Percentiles rank a stretch among this genome's conserved stretches.
Conservation (phyloP, 2,113 vertebrate genomes). For the Acanthisitta chloris region DNA sequence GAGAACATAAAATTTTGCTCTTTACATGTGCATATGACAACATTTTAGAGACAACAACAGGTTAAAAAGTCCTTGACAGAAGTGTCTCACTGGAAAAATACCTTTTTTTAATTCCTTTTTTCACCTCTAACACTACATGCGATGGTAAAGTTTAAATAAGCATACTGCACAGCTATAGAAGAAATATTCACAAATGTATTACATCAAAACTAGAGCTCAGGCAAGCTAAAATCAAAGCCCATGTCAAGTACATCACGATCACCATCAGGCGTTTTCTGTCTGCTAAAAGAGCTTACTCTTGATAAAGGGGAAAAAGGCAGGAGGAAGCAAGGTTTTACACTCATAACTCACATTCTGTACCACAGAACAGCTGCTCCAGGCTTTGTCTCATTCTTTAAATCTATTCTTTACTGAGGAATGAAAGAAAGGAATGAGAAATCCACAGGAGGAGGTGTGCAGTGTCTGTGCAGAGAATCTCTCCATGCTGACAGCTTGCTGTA, state of each 20-base stretch:
- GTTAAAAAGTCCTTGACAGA: neutral
- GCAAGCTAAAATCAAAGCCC: slow-evolving; percentile 44
- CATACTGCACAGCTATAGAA: neutral
- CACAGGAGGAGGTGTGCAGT: neutral
- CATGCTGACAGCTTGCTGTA: slow-evolving; percentile 29
- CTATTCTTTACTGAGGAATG: slow-evolving; percentile 18
- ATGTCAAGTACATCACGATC: slow-evolving; percentile 38
- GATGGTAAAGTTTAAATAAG: slow-evolving; percentile 10
- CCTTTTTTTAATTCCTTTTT: rapidly evolving
- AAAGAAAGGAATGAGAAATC: slow-evolving; percentile 45
- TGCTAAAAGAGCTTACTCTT: neutral
- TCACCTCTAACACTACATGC: neutral
- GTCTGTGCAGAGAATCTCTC: neutral
- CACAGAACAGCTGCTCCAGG: slow-evolving; percentile 7
- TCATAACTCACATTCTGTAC: neutral
- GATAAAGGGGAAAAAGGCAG: neutral
- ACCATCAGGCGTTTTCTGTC: slow-evolving; percentile 35
- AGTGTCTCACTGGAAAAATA: neutral
- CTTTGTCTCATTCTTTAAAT: slow-evolving; percentile 19
- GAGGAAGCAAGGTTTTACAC: neutral
- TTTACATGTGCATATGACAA: neutral
- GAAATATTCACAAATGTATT: slow-evolving; percentile 12
- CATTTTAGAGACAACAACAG: neutral
- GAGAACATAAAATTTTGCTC: neutral
- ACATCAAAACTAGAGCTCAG: slow-evolving; percentile 20